These are phyloP conservation scores for Andrena hattorfiana DNA, from an alignment of 2,888 invertebrate species.

Conservation along the genomic window DNA sequence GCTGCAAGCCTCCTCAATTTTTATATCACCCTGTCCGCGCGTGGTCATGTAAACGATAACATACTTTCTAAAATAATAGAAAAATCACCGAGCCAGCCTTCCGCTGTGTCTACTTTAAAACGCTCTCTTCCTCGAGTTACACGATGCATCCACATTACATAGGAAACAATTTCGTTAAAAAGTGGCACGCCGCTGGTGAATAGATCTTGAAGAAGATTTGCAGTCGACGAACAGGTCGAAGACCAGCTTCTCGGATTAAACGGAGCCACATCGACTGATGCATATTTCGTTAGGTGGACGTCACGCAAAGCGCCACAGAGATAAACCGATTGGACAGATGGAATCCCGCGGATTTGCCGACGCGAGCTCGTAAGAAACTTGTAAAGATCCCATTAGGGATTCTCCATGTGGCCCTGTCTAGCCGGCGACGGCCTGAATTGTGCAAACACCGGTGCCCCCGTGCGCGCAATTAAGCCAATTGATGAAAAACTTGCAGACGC, in stretches of 20 bases:
- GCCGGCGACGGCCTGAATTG: slow-evolving; percentile 20
- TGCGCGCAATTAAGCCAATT: slow-evolving; percentile 57
- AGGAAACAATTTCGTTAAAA: neutral
- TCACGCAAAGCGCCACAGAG: slow-evolving; percentile 10
- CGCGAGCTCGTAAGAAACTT: slow-evolving; percentile 34
- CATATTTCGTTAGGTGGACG: slow-evolving; percentile 44
- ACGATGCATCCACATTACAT: neutral
- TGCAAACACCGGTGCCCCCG: slow-evolving; percentile 35
- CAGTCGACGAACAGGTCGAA: slow-evolving; percentile 35
- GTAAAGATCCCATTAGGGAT: slow-evolving; percentile 44
- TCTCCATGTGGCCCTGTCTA: neutral
- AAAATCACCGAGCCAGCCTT: neutral
- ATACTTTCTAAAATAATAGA: no score
- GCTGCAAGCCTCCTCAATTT: neutral
- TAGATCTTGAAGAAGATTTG: slow-evolving; percentile 59
- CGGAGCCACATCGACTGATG: slow-evolving; percentile 23
- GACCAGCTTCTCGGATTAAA: slow-evolving; percentile 45
- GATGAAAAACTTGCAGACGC: slow-evolving; percentile 39
- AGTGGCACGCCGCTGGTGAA: slow-evolving; percentile 26
- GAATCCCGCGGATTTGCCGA: slow-evolving; percentile 25
- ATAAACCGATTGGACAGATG: slow-evolving; percentile 25
- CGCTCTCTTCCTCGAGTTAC: no score
- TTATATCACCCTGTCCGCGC: neutral
- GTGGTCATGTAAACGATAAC: no score
- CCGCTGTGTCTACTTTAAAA: no score